Conservation (phyloP, 1,140 invertebrate species). For the Platorchestia sp. region DNA sequence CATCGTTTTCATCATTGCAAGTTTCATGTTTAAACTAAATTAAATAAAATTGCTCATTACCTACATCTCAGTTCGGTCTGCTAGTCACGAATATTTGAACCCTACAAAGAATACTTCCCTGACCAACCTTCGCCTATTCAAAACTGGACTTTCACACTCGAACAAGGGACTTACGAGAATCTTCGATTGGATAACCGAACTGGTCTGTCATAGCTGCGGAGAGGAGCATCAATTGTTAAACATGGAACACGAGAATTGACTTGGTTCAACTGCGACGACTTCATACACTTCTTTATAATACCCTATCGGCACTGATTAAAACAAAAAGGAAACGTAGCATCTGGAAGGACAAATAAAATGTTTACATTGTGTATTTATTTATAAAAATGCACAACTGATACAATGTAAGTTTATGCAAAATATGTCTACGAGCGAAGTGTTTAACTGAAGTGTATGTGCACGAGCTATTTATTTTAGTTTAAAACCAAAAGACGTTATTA, state of each 20-base stretch:
- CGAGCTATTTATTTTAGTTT: no score
- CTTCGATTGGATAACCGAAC: constrained; percentile 8
- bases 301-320: background rate
- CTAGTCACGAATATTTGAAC: background rate
- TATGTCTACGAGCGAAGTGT: no score
- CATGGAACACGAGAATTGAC: background rate
- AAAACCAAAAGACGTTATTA: no score
- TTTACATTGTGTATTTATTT: no score
- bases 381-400: no score
- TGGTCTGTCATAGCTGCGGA: constrained; percentile 23
- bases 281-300: background rate
- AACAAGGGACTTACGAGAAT: constrained; percentile 20
- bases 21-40: background rate
- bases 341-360: background rate
- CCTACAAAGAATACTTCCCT: background rate
- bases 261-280: background rate
- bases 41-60: background rate
- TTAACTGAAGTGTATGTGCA: no score
- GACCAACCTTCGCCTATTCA: background rate
- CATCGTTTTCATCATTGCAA: no score
- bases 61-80: background rate
- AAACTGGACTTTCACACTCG: background rate
- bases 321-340: background rate
- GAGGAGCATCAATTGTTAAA: background rate
- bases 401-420: no score